Evolutionary conservation across 2,888 invertebrate genomes (phyloP), one percentile per base, ranked within the genome.

Genomic region (Lasioglossum morio): DNA sequence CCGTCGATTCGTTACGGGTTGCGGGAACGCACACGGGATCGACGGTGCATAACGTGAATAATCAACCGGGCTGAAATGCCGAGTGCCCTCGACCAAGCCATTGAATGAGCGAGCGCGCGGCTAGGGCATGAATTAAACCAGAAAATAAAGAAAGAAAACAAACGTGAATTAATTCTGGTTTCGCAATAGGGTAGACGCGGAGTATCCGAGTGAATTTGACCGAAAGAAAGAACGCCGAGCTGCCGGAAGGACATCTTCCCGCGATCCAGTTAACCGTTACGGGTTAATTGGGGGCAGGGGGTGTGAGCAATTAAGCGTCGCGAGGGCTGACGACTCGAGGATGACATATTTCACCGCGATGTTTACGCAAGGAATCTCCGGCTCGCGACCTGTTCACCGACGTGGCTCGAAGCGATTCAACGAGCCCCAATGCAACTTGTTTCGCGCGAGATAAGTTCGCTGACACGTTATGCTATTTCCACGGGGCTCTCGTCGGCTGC

Each of bases 241-340:
- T 0, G 19, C 19, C 8, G 66, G 19, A 66, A 66, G 66, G 66
- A 66, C 66, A 66, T 66, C 43, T 34, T 37, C 48, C 30, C 37
- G 73, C 77, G 63, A 63, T 75, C 66, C 10, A 66, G 30, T 66
- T 66, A 66, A 30, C 66, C 34, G 66, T 63, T 4, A 40, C 60
- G 43, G 84, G 83, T 84, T 84, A 84, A 84, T 84, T 84, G 83
- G 37, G 72, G 74, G 53, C 2, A 34, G 34, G 34, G 30, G 1
- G 30, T 1, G 30, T 72, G 84, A 84, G 84, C 75, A 84, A 84
- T 84, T 84, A 77, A 84, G 83, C 74, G 63, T 83, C 84, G n/a
- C 57, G 40, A 70, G 83, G 34, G 77, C 16, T 27, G 27, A 27
- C 27, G 27, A 63, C 63, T 14, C 77, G 27, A 53, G 70, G 77